Base-by-base conservation (phyloP, 2,888 invertebrate genomes). In the Listrodromus nycthemerus region DNA sequence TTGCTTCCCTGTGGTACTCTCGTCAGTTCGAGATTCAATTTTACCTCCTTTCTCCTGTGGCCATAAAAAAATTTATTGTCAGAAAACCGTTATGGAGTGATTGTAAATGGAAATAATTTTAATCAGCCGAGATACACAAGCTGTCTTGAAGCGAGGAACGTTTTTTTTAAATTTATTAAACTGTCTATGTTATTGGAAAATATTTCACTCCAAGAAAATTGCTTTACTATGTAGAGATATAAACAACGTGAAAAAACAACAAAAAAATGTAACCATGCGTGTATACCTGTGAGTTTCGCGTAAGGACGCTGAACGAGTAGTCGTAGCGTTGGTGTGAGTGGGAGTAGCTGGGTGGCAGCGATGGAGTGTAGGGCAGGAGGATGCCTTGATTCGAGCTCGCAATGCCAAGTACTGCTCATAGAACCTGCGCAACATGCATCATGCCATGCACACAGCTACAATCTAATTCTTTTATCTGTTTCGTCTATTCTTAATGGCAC, bases 391-490 rank as follows among this genome's bases (percentile, higher is more conserved):
- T 94, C 97, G 96, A 94, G 97, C 97, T 94, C 96, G 96, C 94
- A 97, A 96, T 95, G 97, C 97, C 94, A 96, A 95, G 95, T 97
- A 97, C 94, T 97, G 96, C 95, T 97, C 96, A 96, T 97, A 97
- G 96, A 97, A 97, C 96, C 97, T 97, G 95, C 94, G 91, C 89
- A 93, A 93, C 93, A 93, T 93, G 93, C 93, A 92, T 85, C 91
- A 92, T 92, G 92, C 93, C 93, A 93, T 92, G 93, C 93, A 89
- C 89, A 90, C 88, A 73, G 88, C 90, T 90, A 89, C 82, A 87
- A 80, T 87, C 89, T 89, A 89, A 87, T 85, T 71, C 88, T 81
- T 81, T 67, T 85, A 80, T 85, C 80, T 65, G 58, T 85, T 76
- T 77, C 67, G 77, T 61, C 69, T 58, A 58, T 58, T 30, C 16